Evolutionary conservation across 35 echinoderm and acorn worm genomes (phyloP), one percentile per base, ranked within the genome.

Genomic region (Amphiura filiformis): DNA sequence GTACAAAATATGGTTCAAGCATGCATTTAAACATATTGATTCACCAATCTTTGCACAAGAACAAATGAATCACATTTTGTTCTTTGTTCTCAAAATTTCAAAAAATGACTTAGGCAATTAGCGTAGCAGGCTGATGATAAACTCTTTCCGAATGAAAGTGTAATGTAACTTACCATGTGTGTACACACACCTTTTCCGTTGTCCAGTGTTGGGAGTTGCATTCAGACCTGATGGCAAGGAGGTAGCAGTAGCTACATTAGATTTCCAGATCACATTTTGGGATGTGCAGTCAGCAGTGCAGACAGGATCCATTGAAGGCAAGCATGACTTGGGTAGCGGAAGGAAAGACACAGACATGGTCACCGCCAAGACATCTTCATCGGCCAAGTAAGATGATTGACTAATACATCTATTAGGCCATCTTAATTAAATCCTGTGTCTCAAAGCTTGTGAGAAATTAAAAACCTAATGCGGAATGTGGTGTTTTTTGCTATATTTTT

Each of bases 231-330:
- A 94, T 86, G 93, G 96, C 39, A 70, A 93, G 38, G 81, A 99
- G 56, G 44, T 99, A 12, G 93, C 96, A 1, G 90, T 99, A n/a
- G 92, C 93, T 20, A 92, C 93, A 0, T 76, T 99, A 36, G 93
- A 99, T 38, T 94, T 85, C 76, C 96, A 99, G 90, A 92, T 99
- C 22, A 92, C 93, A 37, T 99, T 99, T 57, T 94, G 92, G 92
- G 84, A 99, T 90, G 83, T 99, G 5, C 81, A 90, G 34, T 95
- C 65, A 31, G 90, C 89, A 14, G 42, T 83, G 22, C 93, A 99
- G 82, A 88, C 90, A 0, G 93, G 96, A 0, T 94, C 92, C 11
- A 88, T 99, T 39, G 96, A 99, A 85, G 96, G 96, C 32, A 89
- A 88, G 44, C 83, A 87, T 77, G 96, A 99, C 52, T 76, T 99